Evolutionary conservation across 2,113 vertebrate species (phyloP).

Genomic region (Mormyrus iriodes): DNA sequence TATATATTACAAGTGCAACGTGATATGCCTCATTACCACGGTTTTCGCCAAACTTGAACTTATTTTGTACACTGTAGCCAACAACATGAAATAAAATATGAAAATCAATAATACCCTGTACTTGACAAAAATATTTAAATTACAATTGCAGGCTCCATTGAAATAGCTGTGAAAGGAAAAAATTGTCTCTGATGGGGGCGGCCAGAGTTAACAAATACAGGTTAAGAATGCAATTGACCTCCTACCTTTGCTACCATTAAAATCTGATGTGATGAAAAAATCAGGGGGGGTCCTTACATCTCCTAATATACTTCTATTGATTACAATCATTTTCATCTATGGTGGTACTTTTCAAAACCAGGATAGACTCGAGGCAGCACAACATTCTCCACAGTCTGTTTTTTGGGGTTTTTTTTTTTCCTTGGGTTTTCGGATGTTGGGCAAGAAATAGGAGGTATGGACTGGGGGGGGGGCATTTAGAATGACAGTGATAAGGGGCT

Average conservation of each 20-base stretch:
- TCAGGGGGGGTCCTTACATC: neutral
- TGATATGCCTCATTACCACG: neutral
- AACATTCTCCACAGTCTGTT: slow-evolving; percentile 57
- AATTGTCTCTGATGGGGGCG: neutral
- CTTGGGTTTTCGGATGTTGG: slow-evolving; percentile 27
- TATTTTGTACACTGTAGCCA: neutral
- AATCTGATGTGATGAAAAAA: slow-evolving; percentile 25
- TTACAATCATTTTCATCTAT: neutral
- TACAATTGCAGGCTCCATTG: neutral
- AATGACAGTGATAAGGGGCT: slow-evolving; percentile 81
- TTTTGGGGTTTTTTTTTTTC: slow-evolving; percentile 61
- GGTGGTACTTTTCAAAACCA: slow-evolving; percentile 21
- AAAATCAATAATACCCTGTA: neutral
- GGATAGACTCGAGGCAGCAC: slow-evolving; percentile 46
- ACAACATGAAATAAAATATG: neutral
- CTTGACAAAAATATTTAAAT: neutral
- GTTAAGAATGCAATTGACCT: slow-evolving; percentile 9
- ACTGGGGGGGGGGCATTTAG: slow-evolving; percentile 59
- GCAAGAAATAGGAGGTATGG: neutral
- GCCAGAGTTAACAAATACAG: neutral
- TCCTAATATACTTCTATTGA: neutral
- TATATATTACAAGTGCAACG: neutral
- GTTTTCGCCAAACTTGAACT: neutral
- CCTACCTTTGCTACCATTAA: neutral
- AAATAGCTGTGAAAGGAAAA: neutral